Conservation (phyloP, 2,888 invertebrate species). For the Idaea aversata region DNA sequence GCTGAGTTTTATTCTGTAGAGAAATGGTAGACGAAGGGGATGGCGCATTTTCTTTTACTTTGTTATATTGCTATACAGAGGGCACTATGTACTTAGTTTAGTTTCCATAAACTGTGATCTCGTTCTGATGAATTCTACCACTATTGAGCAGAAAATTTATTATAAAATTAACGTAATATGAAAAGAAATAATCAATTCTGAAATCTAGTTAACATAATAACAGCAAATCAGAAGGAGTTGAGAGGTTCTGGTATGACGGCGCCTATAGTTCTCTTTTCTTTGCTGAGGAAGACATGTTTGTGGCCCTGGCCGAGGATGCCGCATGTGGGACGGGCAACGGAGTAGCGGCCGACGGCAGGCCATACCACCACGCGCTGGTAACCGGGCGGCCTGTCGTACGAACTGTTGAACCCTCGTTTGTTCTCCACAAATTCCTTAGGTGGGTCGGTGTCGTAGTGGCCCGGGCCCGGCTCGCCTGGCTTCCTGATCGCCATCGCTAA, state of each 20-base stretch:
- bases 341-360: constrained; percentile 69
- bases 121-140: too few relatives aligned
- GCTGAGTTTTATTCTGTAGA: too few relatives aligned
- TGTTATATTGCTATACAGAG: too few relatives aligned
- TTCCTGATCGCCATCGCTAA: constrained; percentile 68
- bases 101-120: too few relatives aligned
- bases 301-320: constrained; percentile 59
- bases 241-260: constrained; percentile 51
- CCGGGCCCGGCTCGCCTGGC: constrained; percentile 77
- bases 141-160: too few relatives aligned
- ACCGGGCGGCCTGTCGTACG: constrained; percentile 59
- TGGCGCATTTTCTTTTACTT: too few relatives aligned
- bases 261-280: constrained; percentile 58
- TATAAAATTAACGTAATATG: too few relatives aligned
- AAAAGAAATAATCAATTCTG: too few relatives aligned
- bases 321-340: constrained; percentile 30
- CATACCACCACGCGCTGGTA: constrained; percentile 58
- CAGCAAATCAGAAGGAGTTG: constrained; percentile 54
- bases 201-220: too few relatives aligned
- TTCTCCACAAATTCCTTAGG: constrained; percentile 45
- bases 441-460: constrained; percentile 53
- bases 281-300: constrained; percentile 59
- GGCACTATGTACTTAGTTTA: too few relatives aligned
- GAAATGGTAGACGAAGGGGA: too few relatives aligned
- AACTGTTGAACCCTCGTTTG: constrained; percentile 58